Base-by-base conservation (phyloP, 1,140 invertebrate species). In the Leucophenga varia region DNA sequence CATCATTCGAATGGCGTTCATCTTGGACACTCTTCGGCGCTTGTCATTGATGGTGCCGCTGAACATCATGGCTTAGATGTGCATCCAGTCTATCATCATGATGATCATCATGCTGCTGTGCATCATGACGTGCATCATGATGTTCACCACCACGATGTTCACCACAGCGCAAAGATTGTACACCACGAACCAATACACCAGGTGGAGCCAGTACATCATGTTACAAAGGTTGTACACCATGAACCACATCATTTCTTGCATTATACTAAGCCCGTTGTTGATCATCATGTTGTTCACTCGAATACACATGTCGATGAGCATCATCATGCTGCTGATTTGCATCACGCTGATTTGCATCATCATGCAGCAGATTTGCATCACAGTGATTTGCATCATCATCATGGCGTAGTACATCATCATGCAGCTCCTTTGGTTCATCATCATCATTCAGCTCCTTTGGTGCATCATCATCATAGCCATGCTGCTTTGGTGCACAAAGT, bases 201-300 rank as follows among this genome's bases (percentile, higher is more conserved):
- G 12, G 60, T 67, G 20, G 63, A 55, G 47, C 63, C 63, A 20
- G 63, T 67, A 16, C 63, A 67, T 41, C 63, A 67, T 52, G 63
- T 67, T 12, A 61, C 61, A 49, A 67, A 67, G 39, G 63, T 67
- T 28, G 63, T 67, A 31, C 63, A 67, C 12, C 60, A 67, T 48
- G 60, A 67, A 10, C 63, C 63, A n/a, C 63, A 67, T 40, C 63
- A 67, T 13, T 64, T 67, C 55, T 42, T 67, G 58, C 63, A 67
- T 36, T 67, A 67, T 32, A 56, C 58, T 34, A 64, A 57, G 9
- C 60, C 63, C 10, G 63, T 64, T 52, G 54, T 67, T 20, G 63
- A 67, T 49, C 63, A 67, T 36, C 63, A 67, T 48, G 56, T 64
- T 30, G 59, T 67, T 7, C 55, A 67, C 25, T 36, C 28, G 25